Base-by-base conservation (phyloP, 1,140 invertebrate genomes). In the Camponotus pennsylvanicus region DNA sequence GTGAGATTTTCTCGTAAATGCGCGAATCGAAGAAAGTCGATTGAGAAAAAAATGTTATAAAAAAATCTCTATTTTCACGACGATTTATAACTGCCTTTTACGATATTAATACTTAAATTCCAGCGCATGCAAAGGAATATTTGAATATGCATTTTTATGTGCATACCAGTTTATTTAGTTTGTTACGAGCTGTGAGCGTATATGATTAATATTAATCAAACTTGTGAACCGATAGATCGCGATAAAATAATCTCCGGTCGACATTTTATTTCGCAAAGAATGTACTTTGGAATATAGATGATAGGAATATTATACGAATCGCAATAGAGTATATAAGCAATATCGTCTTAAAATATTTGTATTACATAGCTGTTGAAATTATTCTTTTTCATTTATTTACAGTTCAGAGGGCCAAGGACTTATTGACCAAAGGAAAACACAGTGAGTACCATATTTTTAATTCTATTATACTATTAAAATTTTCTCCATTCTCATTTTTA, bases 381-480 rank as follows among this genome's bases (percentile, higher is more conserved):
- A 15, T 45, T 77, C 0, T 55, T 91, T 91, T 89, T 93, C 71
- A 94, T 94, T 52, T 91, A 88, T 89, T 96, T 94, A 71, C 95
- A 97, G 97, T 98, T 92, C 97, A 97, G 94, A 96, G 96, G 93
- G 97, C 97, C 63, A 96, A 96, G 91, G 97, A 96, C 88, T 94
- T 98, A 66, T 91, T 98, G 42, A 97, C 97, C 49, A 98, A 98
- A 96, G 98, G 98, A 90, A 98, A 98, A 96, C 97, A 98, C 95
- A 98, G 98, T 96, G 90, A 95, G 94, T 93, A 91, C 37, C 9
- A 2, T n/a, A 27, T 32, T 64, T 27, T 27, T 49, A 42, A 4
- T 37, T 27, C n/a, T 13, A 78, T 57, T 40, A 8, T 11, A 82
- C 4, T 27, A 82, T 4, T 27, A 80, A 70, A 80, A 42, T 11